Conservation (phyloP, 2,113 vertebrate species). For the Elgaria multicarinata region DNA sequence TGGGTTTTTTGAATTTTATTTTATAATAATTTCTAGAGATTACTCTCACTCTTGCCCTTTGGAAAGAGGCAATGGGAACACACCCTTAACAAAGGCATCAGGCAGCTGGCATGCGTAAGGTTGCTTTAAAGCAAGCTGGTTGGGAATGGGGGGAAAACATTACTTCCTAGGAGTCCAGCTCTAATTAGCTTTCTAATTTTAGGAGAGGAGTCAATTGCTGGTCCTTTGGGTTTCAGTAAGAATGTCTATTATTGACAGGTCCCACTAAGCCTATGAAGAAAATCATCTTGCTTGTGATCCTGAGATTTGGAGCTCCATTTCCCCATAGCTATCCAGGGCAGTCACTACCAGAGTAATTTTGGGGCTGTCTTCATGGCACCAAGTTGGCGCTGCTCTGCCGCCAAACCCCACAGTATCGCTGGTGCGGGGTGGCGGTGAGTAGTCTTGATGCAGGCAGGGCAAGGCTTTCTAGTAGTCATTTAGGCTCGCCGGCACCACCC, state of each 20-base stretch:
- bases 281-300: background rate
- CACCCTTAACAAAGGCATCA: background rate
- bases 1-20: slow-evolving; percentile 71
- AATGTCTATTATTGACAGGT: background rate
- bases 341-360: background rate
- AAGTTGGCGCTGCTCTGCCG: no score
- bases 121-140: slow-evolving; percentile 66
- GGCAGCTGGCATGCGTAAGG: slow-evolving; percentile 59
- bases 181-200: slow-evolving; percentile 42
- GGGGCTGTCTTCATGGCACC: no score
- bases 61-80: slow-evolving; percentile 22
- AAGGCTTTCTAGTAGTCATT: no score
- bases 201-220: fast-evolving
- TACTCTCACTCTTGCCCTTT: slow-evolving; percentile 62
- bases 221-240: background rate
- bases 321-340: background rate
- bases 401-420: no score
- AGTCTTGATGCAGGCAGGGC: no score
- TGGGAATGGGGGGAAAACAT: slow-evolving; percentile 57
- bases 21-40: slow-evolving; percentile 75
- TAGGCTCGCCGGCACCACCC: no score
- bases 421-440: no score
- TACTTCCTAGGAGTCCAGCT: slow-evolving; percentile 65
- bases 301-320: background rate
- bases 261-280: slow-evolving; percentile 6